Percentiles rank a stretch among this genome's conserved stretches.
phyloP scores from a whole-genome alignment of 2,888 invertebrate species.

The Cephus sareptanus region DNA sequence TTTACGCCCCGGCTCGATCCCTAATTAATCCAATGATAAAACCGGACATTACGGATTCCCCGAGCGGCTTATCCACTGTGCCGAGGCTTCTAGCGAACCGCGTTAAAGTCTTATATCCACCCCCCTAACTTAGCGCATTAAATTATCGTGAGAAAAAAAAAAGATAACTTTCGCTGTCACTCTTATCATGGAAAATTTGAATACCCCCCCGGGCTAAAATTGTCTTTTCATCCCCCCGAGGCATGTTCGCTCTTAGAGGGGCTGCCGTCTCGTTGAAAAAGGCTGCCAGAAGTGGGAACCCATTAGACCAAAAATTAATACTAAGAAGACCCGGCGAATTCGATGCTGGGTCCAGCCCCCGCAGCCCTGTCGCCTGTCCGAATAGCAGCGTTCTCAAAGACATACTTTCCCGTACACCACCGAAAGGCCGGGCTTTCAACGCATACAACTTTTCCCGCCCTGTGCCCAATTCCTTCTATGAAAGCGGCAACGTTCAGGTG shows the following conservation, averaged over 20 bases:
- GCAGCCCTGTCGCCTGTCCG: too few species aligned
- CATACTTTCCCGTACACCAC: not conserved
- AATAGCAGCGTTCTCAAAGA: not conserved
- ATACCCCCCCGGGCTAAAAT: not conserved
- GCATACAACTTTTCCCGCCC: conserved; percentile 3
- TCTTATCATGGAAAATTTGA: not conserved
- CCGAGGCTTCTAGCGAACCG: not conserved
- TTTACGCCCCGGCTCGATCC: not conserved
- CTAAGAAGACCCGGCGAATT: not conserved
- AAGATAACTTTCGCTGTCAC: not conserved
- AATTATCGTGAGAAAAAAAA: not conserved
- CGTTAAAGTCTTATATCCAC: not conserved
- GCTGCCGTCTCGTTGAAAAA: not conserved
- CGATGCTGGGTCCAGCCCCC: not conserved
- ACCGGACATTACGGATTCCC: not conserved
- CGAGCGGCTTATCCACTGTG: not conserved
- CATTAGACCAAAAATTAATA: not conserved
- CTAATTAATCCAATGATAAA: not conserved
- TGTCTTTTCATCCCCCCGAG: not conserved
- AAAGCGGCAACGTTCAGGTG: not conserved
- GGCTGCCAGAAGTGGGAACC: not conserved
- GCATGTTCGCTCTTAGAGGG: not conserved
- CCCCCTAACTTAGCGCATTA: not conserved
- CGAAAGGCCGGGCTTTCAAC: not conserved
- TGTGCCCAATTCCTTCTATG: not conserved